phyloP scores from a whole-genome alignment of 37 sponge, comb jelly and placozoan species.

The Cladorhizidae sp. region DNA sequence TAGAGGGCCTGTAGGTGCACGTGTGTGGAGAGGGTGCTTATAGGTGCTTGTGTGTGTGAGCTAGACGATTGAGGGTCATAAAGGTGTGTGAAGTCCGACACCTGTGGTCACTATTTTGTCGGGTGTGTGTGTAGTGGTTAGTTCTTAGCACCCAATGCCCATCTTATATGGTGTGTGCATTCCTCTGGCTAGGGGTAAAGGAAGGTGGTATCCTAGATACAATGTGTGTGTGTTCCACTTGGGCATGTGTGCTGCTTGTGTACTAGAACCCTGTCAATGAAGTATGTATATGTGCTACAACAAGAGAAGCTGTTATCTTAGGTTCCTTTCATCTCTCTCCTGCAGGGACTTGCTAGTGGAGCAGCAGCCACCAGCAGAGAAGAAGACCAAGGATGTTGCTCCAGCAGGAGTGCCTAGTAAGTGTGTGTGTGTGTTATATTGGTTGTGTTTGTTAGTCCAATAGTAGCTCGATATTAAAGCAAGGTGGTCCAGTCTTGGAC shows the following conservation, averaged over 20 bases:
- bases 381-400: conserved; percentile 7
- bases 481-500: too few relatives aligned
- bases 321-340: background rate
- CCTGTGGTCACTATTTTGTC: too few relatives aligned
- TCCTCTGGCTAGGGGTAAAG: background rate
- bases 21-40: conserved; percentile 10
- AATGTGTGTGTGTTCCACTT: too few relatives aligned
- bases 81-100: too few relatives aligned
- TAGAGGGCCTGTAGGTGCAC: background rate
- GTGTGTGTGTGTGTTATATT: background rate
- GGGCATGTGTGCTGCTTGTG: too few relatives aligned
- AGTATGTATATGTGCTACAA: background rate
- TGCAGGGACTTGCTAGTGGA: conserved; percentile 12
- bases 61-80: too few relatives aligned
- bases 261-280: too few relatives aligned
- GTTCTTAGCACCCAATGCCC: background rate
- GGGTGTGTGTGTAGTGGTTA: background rate
- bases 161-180: background rate
- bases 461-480: too few relatives aligned
- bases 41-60: conserved; percentile 1
- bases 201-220: too few relatives aligned
- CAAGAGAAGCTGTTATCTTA: background rate
- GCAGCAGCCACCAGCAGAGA: conserved; percentile 31
- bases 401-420: too few relatives aligned
- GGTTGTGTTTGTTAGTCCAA: too few relatives aligned